Percentiles rank a stretch among this genome's conserved stretches.
These are phyloP conservation scores for Phalacrocorax brasilianus DNA, from an alignment of 2,113 vertebrate genomes.

Conservation along the genomic window DNA sequence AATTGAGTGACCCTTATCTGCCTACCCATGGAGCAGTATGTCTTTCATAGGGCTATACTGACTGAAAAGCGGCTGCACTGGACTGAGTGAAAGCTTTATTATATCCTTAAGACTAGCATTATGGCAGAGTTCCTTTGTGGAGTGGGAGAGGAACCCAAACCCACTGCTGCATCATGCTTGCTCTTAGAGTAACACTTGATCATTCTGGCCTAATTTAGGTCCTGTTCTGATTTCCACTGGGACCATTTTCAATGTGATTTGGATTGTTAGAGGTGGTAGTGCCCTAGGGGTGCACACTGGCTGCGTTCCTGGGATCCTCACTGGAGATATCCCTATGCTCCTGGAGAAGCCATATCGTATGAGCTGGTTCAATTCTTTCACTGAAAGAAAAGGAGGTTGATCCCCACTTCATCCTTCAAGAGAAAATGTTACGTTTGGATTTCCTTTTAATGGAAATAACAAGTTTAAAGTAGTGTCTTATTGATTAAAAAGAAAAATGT, in stretches of 20 bases:
- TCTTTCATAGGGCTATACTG: neutral
- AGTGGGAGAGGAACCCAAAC: neutral
- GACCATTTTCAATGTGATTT: fast-evolving
- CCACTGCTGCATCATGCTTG: neutral
- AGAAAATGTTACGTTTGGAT: neutral
- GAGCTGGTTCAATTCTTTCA: neutral
- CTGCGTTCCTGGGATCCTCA: neutral
- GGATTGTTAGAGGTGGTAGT: neutral
- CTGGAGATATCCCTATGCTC: neutral
- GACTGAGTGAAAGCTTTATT: neutral
- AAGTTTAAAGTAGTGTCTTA: neutral
- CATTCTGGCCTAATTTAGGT: neutral
- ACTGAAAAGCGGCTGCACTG: neutral
- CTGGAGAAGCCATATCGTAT: neutral
- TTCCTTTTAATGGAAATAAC: neutral
- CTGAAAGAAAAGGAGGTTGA: neutral
- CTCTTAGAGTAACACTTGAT: neutral
- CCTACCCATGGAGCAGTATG: neutral
- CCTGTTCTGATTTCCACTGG: neutral
- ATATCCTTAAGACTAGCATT: neutral
- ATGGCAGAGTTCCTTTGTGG: neutral
- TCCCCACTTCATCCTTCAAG: neutral
- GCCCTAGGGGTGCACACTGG: neutral
- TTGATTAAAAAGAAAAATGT: neutral
- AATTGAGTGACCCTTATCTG: neutral